These are phyloP conservation scores for Pavo muticus DNA, from an alignment of 2,113 vertebrate genomes.

Conservation along the genomic window DNA sequence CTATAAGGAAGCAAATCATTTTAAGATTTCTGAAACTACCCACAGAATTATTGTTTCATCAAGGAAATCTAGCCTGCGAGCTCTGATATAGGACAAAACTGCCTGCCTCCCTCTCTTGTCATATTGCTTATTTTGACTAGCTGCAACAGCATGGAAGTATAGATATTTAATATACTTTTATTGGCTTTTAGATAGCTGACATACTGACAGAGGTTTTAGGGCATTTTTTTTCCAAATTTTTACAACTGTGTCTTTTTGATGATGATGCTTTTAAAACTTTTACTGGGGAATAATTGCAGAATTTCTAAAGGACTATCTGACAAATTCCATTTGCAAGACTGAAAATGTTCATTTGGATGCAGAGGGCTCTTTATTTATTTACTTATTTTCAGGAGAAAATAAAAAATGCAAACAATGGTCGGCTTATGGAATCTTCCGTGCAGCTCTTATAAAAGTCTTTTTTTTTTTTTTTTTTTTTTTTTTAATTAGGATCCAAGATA, in stretches of 20 bases:
- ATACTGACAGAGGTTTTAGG: background rate
- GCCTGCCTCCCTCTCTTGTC: background rate
- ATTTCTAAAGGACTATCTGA: background rate
- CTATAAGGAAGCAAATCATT: background rate
- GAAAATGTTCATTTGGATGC: background rate
- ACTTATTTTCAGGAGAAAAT: background rate
- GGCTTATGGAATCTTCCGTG: background rate
- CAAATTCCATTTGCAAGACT: background rate
- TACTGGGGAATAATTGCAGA: background rate
- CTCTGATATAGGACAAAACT: background rate
- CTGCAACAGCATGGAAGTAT: background rate
- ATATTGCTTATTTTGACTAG: conserved; percentile 24
- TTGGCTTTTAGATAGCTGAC: conserved; percentile 37
- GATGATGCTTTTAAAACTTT: conserved; percentile 16
- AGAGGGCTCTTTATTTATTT: background rate
- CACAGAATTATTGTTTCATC: background rate
- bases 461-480: background rate
- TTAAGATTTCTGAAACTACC: background rate
- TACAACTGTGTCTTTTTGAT: background rate
- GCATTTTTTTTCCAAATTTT: conserved; percentile 35
- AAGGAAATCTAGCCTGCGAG: background rate
- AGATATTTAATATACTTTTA: conserved; percentile 51
- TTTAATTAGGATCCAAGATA: background rate
- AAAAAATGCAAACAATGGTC: background rate
- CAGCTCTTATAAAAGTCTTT: background rate